phyloP scores from a whole-genome alignment of 2,113 vertebrate species.

The Dasyornis broadbenti region DNA sequence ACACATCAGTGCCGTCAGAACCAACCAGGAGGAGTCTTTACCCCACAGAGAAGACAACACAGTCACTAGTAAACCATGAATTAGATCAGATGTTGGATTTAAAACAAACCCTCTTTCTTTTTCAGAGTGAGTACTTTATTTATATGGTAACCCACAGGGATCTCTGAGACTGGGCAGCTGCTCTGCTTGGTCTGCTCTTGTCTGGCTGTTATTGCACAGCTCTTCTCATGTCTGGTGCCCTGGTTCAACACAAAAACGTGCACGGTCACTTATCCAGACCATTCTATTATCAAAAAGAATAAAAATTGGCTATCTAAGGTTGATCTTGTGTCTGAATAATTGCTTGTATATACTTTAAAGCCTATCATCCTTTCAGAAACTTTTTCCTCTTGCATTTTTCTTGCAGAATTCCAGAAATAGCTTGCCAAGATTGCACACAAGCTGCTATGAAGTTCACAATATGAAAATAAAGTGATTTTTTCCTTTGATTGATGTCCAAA shows the following conservation, averaged over 20 bases:
- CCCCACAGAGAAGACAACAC: not conserved
- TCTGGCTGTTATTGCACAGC: not conserved
- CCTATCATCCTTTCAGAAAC: not conserved
- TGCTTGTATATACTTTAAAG: not conserved
- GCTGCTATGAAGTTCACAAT: not conserved
- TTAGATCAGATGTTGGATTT: not conserved
- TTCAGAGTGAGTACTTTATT: not conserved
- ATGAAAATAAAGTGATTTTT: conserved; percentile 26
- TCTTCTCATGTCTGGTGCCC: not conserved
- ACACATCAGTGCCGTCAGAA: not conserved
- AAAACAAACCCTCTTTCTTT: not conserved
- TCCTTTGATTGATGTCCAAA: conserved; percentile 5
- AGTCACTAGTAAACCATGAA: not conserved
- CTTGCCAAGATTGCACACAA: not conserved
- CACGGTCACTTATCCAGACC: too few species aligned
- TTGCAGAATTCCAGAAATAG: not conserved
- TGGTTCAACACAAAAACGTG: not conserved
- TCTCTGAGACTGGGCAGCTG: not conserved
- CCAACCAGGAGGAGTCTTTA: not conserved
- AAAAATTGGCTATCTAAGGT: not conserved
- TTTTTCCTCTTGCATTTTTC: not conserved
- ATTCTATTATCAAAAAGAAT: not conserved
- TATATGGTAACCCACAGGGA: not conserved
- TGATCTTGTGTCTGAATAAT: not conserved
- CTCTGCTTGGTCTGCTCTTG: not conserved